Evolutionary conservation across 2,888 invertebrate genomes (phyloP), one percentile per base, ranked within the genome.

Genomic region (Agriopis aurantiaria): DNA sequence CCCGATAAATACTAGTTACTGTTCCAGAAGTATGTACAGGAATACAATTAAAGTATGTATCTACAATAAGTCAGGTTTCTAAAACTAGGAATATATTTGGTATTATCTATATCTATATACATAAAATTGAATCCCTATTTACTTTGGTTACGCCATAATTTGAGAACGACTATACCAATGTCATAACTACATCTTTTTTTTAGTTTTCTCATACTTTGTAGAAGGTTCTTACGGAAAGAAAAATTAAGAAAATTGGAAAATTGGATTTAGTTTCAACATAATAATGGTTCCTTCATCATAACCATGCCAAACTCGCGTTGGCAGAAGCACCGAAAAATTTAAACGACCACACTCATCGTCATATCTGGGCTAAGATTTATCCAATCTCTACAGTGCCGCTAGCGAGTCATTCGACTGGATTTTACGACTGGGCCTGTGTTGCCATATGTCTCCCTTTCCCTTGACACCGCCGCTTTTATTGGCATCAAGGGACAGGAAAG

Each of bases 401-500:
- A 49, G 67, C 61, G 67, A 51, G 49, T 43, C 53, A 41, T 67
- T 67, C 11, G 41, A 12, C n/a, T 40, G 43, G 53, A 56, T 56
- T 68, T 62, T 51, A 68, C 51, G 60, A 48, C 58, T 51, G 9
- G 12, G 51, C 17, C n/a, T 52, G 68, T 68, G 68, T 68, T 68
- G 68, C 68, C 68, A 58, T 68, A 40, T 14, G 51, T 68, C 58
- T 63, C 45, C 33, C 43, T 62, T 52, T 68, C 68, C 68, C 62
- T 46, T 58, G 68, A 48, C 58, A 56, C 43, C 23, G 10, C 11
- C 45, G 12, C 33, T 67, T 63, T 52, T 52, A 58, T 52, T 52
- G 17, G 12, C 10, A 17, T 14, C 46, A n/a, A 11, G 57, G 57
- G 53, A 62, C 45, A 46, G 43, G 8, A 9, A 14, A 45, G 51